A percentile compares a stretch with the other conserved stretches of the same genome.
phyloP scores from a whole-genome alignment of 2,888 invertebrate species.

The Eucera pruinosa region DNA sequence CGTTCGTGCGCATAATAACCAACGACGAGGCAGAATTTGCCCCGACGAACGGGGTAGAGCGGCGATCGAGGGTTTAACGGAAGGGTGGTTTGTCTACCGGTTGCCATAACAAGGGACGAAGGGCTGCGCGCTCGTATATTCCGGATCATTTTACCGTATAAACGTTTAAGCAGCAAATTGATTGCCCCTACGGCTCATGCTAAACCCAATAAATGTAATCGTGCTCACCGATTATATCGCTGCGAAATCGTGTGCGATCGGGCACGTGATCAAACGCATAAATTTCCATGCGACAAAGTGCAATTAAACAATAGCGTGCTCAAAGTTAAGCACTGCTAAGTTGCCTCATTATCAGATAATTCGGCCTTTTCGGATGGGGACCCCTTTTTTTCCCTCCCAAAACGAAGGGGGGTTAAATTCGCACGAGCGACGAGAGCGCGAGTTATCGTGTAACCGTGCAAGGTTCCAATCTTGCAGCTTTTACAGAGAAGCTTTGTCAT shows the following conservation, averaged over 20 bases:
- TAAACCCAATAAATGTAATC: slow-evolving; percentile 66
- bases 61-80: slow-evolving; percentile 58
- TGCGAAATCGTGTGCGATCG: slow-evolving; percentile 42
- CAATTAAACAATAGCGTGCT: slow-evolving; percentile 21
- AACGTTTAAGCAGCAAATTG: slow-evolving; percentile 70
- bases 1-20: slow-evolving; percentile 68
- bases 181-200: slow-evolving; percentile 59
- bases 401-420: slow-evolving; percentile 3
- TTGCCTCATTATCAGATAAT: not conserved
- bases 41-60: slow-evolving; percentile 25
- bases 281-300: slow-evolving; percentile 32
- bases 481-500: slow-evolving; percentile 2
- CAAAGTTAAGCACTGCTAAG: slow-evolving; percentile 10
- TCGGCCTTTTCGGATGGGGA: not conserved
- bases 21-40: slow-evolving; percentile 46
- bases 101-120: slow-evolving; percentile 65
- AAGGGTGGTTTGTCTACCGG: slow-evolving; percentile 62
- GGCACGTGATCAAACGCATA: slow-evolving; percentile 44
- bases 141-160: slow-evolving; percentile 73
- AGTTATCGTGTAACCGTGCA: not conserved
- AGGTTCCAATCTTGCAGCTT: no score
- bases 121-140: slow-evolving; percentile 56
- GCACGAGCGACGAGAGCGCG: not conserved
- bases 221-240: slow-evolving; percentile 53
- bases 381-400: no score